These are phyloP conservation scores for Eidolon helvum DNA, from an alignment of 2,113 vertebrate species.

Conservation along the genomic window DNA sequence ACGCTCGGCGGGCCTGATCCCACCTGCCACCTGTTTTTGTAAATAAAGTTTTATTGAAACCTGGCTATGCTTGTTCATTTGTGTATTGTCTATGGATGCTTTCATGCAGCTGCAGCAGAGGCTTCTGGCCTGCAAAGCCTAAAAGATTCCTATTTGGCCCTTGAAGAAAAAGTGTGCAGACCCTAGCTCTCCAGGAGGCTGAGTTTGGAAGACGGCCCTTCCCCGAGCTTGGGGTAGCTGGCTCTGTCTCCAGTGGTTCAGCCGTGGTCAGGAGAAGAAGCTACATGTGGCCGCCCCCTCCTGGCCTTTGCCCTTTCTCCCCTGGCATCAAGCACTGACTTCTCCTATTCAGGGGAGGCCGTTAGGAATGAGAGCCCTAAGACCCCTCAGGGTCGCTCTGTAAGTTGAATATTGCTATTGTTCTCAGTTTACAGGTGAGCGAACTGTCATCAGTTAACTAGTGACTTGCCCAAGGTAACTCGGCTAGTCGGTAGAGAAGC, in stretches of 20 bases:
- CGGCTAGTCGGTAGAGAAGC: background rate
- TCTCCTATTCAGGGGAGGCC: background rate
- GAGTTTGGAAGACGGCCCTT: background rate
- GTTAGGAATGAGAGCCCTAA: background rate
- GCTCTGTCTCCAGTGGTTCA: background rate
- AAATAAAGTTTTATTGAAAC: conserved; percentile 32
- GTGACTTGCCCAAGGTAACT: background rate
- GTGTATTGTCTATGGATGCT: background rate
- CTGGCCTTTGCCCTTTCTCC: background rate
- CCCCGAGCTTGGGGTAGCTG: background rate
- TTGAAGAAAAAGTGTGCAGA: background rate
- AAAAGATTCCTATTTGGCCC: background rate
- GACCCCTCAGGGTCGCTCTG: background rate
- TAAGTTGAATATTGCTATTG: no score
- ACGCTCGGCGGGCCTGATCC: background rate
- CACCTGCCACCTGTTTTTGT: background rate
- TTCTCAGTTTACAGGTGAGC: background rate
- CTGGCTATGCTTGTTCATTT: background rate
- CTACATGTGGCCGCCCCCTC: background rate
- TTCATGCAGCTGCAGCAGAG: background rate
- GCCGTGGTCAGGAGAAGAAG: background rate
- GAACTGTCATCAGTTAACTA: background rate
- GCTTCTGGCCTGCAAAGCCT: background rate
- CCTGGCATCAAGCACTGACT: no score
- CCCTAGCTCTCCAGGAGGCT: background rate